A percentile compares a stretch with the other conserved stretches of the same genome.
These are phyloP conservation scores for Lerema accius DNA, from an alignment of 1,140 invertebrate genomes.

Conservation along the genomic window DNA sequence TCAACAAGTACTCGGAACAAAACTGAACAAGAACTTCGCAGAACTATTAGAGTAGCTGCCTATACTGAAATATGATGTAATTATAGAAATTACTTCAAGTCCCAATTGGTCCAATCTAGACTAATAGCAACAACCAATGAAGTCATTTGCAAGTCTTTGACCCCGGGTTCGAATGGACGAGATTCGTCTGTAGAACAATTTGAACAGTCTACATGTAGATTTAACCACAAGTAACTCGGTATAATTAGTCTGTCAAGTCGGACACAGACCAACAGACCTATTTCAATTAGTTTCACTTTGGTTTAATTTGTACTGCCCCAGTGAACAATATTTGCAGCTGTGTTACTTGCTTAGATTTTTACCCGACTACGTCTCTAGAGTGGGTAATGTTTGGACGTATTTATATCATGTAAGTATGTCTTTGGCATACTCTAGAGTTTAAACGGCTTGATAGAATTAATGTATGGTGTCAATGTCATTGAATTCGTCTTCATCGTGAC, in stretches of 20 bases:
- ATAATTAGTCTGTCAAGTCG: slow-evolving; percentile 29
- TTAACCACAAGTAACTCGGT: slow-evolving; percentile 21
- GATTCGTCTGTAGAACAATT: slow-evolving; percentile 36
- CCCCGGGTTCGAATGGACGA: slow-evolving; percentile 39
- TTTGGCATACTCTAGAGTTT: too few relatives aligned
- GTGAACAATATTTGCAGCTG: slow-evolving; percentile 21
- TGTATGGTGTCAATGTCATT: too few relatives aligned
- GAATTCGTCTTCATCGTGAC: too few relatives aligned
- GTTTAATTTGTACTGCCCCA: slow-evolving; percentile 28
- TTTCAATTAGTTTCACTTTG: slow-evolving; percentile 33
- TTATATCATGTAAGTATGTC: too few relatives aligned
- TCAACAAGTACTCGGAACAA: slow-evolving; percentile 20
- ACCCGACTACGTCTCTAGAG: too few relatives aligned
- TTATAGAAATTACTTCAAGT: slow-evolving; percentile 50
- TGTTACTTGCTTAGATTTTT: too few relatives aligned
- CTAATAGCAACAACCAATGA: slow-evolving; percentile 58
- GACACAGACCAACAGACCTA: slow-evolving; percentile 29
- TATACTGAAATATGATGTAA: slow-evolving; percentile 33
- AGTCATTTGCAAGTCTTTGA: slow-evolving; percentile 62
- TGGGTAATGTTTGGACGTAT: too few relatives aligned
- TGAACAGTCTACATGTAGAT: slow-evolving; percentile 24
- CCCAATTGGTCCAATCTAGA: slow-evolving; percentile 63
- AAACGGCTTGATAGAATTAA: too few relatives aligned
- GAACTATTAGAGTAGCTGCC: slow-evolving; percentile 30
- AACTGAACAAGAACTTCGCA: slow-evolving; percentile 30